These are phyloP conservation scores for Parotocinclus haroldoi DNA, from an alignment of 2,797 vertebrate species.

Conservation along the genomic window DNA sequence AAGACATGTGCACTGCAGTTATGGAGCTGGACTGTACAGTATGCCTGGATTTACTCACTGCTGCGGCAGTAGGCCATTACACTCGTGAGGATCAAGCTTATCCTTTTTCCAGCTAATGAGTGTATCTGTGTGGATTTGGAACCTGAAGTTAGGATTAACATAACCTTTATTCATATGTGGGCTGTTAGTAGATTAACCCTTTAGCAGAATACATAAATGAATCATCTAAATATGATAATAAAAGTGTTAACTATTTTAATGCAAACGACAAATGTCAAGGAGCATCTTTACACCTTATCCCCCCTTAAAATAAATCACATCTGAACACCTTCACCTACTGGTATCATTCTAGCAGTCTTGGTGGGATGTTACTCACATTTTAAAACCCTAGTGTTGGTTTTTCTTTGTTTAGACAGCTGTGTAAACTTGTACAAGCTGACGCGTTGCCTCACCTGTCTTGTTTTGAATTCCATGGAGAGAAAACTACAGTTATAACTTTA, in stretches of 20 bases:
- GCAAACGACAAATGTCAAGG: too few species aligned
- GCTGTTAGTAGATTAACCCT: too few species aligned
- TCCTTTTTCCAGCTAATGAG: conserved; percentile 13
- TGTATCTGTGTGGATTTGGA: conserved; percentile 10
- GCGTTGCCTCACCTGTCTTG: not conserved
- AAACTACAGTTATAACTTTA: too few species aligned
- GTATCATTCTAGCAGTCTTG: not conserved
- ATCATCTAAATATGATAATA: too few species aligned
- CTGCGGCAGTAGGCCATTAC: conserved; percentile 5
- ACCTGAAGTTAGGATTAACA: conserved; percentile 4
- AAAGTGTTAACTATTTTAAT: too few species aligned
- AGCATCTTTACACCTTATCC: too few species aligned
- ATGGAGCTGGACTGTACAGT: not conserved
- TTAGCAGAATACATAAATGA: too few species aligned
- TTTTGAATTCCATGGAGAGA: not conserved
- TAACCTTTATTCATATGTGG: too few species aligned
- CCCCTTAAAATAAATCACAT: too few species aligned
- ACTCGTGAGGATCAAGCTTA: conserved; percentile 6
- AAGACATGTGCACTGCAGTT: not conserved
- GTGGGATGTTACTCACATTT: not conserved
- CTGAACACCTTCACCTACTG: not conserved
- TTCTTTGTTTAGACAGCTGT: conserved; percentile 6
- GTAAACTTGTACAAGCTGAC: not conserved
- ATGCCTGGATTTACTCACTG: not conserved
- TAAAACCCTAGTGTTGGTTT: not conserved